phyloP scores from a whole-genome alignment of 2,888 invertebrate species.

The Andrena praecox region DNA sequence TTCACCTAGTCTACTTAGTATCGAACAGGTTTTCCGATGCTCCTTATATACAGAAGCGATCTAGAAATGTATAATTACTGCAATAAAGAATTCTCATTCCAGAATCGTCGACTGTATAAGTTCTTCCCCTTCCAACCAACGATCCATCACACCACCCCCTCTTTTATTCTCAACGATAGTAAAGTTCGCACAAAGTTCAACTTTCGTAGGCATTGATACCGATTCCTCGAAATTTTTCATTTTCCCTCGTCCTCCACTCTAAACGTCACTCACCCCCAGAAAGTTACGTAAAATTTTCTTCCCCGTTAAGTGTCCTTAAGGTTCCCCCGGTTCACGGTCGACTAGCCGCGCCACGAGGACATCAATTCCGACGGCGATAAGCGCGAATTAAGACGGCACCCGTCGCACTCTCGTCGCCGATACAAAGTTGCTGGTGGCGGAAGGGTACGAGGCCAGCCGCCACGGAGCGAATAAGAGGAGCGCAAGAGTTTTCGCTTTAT shows the following conservation, averaged over 20 bases:
- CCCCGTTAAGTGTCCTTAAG: neutral
- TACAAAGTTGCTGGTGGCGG: conserved; percentile 45
- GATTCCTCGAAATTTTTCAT: too few species aligned
- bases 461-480: conserved; percentile 52
- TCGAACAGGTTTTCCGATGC: neutral
- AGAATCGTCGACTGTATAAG: too few species aligned
- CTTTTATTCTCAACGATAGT: too few species aligned
- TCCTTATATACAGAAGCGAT: too few species aligned
- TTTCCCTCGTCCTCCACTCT: neutral
- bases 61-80: too few species aligned
- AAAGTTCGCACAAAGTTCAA: too few species aligned
- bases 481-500: conserved; percentile 71
- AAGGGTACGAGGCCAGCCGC: conserved; percentile 1
- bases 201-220: too few species aligned
- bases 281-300: conserved; percentile 25
- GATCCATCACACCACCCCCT: too few species aligned
- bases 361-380: conserved; percentile 45
- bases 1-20: too few species aligned
- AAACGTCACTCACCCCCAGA: neutral
- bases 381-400: conserved; percentile 51
- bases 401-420: conserved; percentile 47
- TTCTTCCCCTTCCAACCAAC: too few species aligned
- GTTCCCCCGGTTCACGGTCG: neutral
- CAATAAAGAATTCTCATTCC: too few species aligned
- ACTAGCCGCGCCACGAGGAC: neutral